Evolutionary conservation across 2,797 vertebrate genomes (phyloP), one percentile per base, ranked within the genome.

Genomic region (Enteromius trimaculatus): DNA sequence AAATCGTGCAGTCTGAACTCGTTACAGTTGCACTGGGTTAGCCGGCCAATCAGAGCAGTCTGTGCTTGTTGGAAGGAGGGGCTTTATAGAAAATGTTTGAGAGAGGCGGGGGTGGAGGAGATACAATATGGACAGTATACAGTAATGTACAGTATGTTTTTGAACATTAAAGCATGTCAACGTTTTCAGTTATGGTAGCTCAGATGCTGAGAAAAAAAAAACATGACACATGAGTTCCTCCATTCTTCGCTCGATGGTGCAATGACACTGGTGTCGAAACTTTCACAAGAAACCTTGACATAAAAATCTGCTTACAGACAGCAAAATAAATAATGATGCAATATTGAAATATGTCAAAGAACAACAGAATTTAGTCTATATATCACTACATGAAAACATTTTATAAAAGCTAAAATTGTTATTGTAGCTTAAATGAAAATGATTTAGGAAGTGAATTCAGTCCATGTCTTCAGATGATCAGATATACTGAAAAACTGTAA

Each of bases 261-360:
- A 80, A 83, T 39, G 3, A 53, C 55, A 37, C 29, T 72, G 71
- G 39, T 84, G 79, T 77, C 55, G 81, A 82, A 87, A 87, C 53
- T 13, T 68, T 76, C 31, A 16, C 62, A 79, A 77, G 75, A 82
- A 39, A 39, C 37, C 37, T 39, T 39, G 7, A 39, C 37, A 53
- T 55, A 81, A 49, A 85, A 78, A 79, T 68, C 19, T 84, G 68
- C 26, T 14, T 53, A 47, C 19, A 64, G 44, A 64, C 13, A 26
- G 23, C 77, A 79, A 81, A 47, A 62, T 10, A 71, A 79, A 60
- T 26, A 60, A 75, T 71, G 69, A 39, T 62, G 75, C 14, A 26
- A 29, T 39, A 31, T 19, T 47, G 13, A 44, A 31, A 64, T 13
- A 47, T 17, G 51, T 1, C 3, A 58, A 39, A 29, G 9, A 62